Percentiles rank a stretch among this genome's conserved stretches.
Conservation (phyloP, 2,888 invertebrate genomes). For the Troides helena region DNA sequence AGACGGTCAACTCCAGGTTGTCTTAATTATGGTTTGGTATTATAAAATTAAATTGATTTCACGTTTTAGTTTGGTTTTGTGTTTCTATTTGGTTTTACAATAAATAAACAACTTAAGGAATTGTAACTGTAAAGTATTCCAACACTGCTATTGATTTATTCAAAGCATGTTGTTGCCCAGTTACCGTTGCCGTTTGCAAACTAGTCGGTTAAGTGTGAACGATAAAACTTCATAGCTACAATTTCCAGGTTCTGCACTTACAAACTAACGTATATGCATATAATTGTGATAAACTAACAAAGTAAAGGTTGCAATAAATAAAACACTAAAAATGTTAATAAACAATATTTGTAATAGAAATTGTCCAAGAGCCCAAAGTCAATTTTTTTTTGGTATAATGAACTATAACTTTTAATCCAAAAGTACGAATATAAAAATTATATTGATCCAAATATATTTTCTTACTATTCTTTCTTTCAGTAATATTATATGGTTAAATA, state of each 20-base stretch:
- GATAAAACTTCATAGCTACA: neutral
- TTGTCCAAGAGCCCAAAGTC: too few species aligned
- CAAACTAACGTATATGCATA: neutral
- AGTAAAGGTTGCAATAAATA: too few species aligned
- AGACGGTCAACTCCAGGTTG: neutral
- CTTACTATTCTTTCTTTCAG: neutral
- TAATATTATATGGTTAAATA: neutral
- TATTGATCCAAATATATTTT: too few species aligned
- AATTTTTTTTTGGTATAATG: too few species aligned
- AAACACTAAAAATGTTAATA: too few species aligned
- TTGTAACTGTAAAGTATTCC: neutral
- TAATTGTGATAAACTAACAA: too few species aligned
- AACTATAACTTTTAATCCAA: too few species aligned
- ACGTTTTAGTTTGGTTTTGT: neutral
- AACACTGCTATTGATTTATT: conserved; percentile 4
- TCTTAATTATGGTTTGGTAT: neutral
- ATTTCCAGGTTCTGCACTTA: neutral
- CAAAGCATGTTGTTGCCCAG: neutral
- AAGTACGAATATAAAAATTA: too few species aligned
- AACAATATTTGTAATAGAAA: too few species aligned
- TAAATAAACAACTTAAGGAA: neutral
- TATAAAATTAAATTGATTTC: neutral
- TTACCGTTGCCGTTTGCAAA: neutral
- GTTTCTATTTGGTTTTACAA: too few species aligned
- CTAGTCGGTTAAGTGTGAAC: neutral